phyloP scores from a whole-genome alignment of 2,888 invertebrate species.

The Cantharis lateralis region DNA sequence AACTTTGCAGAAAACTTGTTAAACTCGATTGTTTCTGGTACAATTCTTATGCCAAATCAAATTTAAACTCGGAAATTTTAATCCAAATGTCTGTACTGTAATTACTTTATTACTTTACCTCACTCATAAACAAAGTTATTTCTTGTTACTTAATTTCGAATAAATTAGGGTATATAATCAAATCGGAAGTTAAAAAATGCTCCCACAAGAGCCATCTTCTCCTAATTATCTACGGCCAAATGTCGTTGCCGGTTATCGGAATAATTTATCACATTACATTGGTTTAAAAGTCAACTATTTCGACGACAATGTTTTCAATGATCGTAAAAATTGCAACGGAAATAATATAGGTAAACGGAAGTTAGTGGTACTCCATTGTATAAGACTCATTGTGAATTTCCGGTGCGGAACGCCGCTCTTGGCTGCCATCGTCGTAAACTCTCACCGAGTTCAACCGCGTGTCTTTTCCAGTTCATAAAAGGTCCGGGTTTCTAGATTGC shows the following conservation, averaged over 20 bases:
- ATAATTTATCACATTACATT: neutral
- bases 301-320: conserved; percentile 6
- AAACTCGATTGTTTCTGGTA: neutral
- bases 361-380: conserved; percentile 34
- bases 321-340: conserved; percentile 26
- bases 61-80: neutral
- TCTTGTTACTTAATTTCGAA: neutral
- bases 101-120: neutral
- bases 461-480: conserved; percentile 26
- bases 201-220: neutral
- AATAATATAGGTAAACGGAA: conserved; percentile 37
- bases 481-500: conserved; percentile 18
- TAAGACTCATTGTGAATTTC: conserved; percentile 34
- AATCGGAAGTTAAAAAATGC: neutral
- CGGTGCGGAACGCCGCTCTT: conserved; percentile 37
- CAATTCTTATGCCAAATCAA: neutral
- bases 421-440: conserved; percentile 30
- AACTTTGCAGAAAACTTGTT: neutral
- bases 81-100: neutral
- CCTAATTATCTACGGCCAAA: neutral
- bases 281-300: neutral
- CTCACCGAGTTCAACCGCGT: conserved; percentile 26
- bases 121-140: neutral
- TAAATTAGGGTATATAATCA: neutral
- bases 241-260: neutral